These are phyloP conservation scores for Parotocinclus haroldoi DNA, from an alignment of 2,797 vertebrate species.

Conservation along the genomic window DNA sequence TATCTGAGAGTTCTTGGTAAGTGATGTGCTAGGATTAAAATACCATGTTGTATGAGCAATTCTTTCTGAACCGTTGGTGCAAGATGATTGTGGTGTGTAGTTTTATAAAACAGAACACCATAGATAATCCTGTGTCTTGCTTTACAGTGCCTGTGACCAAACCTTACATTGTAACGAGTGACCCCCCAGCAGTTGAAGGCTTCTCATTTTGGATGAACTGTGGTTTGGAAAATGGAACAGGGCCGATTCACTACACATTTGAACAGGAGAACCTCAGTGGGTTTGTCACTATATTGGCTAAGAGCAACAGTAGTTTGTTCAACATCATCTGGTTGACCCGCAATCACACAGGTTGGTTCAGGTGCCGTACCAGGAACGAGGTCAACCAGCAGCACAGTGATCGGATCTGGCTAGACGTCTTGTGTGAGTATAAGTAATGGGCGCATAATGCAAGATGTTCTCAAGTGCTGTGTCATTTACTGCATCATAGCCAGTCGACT, in stretches of 20 bases:
- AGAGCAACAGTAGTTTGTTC: conserved; percentile 58
- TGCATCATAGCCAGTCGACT: too few relatives aligned
- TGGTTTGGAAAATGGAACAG: conserved; percentile 77
- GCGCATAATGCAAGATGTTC: too few relatives aligned
- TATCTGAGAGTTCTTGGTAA: conserved; percentile 78
- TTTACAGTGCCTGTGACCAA: conserved; percentile 79
- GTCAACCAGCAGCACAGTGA: conserved; percentile 80
- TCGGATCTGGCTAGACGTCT: conserved; percentile 64
- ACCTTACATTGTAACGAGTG: conserved; percentile 74
- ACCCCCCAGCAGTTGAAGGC: conserved; percentile 73
- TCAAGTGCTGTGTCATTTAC: too few relatives aligned
- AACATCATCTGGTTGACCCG: conserved; percentile 71
- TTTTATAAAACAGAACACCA: too few relatives aligned
- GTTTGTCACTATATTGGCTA: conserved; percentile 54
- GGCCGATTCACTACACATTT: conserved; percentile 79
- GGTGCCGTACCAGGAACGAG: conserved; percentile 73
- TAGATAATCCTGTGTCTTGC: not conserved
- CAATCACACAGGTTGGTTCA: conserved; percentile 80
- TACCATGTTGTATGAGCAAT: not conserved
- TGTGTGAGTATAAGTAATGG: conserved; percentile 25
- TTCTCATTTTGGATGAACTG: conserved; percentile 70
- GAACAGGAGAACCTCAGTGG: conserved; percentile 62
- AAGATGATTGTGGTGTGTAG: too few relatives aligned
- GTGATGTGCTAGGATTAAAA: conserved; percentile 23
- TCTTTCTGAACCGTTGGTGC: too few relatives aligned